Percentiles rank a stretch among this genome's conserved stretches.
Conservation (phyloP, 1,140 invertebrate genomes). For the Bactericera cockerelli region DNA sequence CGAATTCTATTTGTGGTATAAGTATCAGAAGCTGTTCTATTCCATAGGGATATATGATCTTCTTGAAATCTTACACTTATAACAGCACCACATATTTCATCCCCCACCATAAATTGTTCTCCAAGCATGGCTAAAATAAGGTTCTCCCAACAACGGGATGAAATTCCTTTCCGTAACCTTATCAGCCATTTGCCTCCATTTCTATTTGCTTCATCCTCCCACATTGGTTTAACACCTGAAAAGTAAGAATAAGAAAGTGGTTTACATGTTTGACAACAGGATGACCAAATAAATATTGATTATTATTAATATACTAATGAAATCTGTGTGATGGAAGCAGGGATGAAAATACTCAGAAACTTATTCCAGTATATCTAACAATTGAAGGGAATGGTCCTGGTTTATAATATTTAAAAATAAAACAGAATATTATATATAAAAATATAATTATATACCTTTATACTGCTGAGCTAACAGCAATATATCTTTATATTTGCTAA, state of each 20-base stretch:
- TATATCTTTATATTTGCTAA: too few species aligned
- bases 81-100: slow-evolving; percentile 96
- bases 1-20: slow-evolving; percentile 75
- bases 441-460: too few species aligned
- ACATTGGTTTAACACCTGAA: slow-evolving; percentile 17
- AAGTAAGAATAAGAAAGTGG: neutral
- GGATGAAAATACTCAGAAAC: too few species aligned
- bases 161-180: slow-evolving; percentile 81
- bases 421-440: too few species aligned
- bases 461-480: too few species aligned
- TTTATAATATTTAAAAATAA: too few species aligned
- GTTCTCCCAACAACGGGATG: slow-evolving; percentile 96
- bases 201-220: slow-evolving; percentile 76
- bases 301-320: too few species aligned
- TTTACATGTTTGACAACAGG: too few species aligned
- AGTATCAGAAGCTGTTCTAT: slow-evolving; percentile 79
- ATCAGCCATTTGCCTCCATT: slow-evolving; percentile 96
- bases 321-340: too few species aligned
- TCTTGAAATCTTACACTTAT: slow-evolving; percentile 90
- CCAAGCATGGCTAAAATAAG: slow-evolving; percentile 92
- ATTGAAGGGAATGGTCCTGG: too few species aligned
- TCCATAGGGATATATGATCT: slow-evolving; percentile 97
- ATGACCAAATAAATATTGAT: too few species aligned
- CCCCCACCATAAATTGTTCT: slow-evolving; percentile 97
- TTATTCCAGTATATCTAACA: too few species aligned